Base-by-base conservation (phyloP, 2,888 invertebrate species). In the Parnassius mnemosyne region DNA sequence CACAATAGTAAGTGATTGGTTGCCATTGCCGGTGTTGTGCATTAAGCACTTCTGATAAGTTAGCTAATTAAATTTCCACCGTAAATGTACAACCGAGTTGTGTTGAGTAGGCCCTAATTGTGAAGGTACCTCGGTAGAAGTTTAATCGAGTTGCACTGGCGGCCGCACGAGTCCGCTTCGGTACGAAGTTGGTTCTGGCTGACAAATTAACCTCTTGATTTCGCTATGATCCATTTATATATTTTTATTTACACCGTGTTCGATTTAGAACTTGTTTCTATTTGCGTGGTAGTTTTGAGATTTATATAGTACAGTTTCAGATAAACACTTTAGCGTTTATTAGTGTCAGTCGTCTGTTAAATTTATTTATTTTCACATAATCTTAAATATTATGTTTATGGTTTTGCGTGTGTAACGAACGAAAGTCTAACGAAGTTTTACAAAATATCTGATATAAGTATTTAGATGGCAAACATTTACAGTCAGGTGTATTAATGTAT, bases 141-240 rank as follows among this genome's bases (percentile, higher is more conserved):
- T 90, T 91, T 87, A 90, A 90, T 90, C 89, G 89, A 89, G 87
- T 90, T 82, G 86, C 87, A 85, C 76, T 82, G 84, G 76, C 82
- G 84, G 76, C 85, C 83, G 80, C 74, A 73, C 76, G 73, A 79
- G 79, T 78, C 79, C 78, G 73, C 75, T 72, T 71, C 68, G 76
- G 72, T 69, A 69, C 76, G 69, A 79, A 85, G 78, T 89, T 85
- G 80, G 76, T 77, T 81, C 75, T 76, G 74, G 73, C 81, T 89
- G 87, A 89, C 87, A 89, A 90, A 89, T 89, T 89, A 87, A 80
- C 83, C 84, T 85, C 85, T 87, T 86, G 86, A 83, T 85, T 82
- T 80, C 68, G 72, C 75, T 71, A 71, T 76, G 79, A 81, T 78
- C 74, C 75, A 74, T 80, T 78, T 80, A 82, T 80, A 77, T 82